Evolutionary conservation across 1,140 invertebrate species (phyloP).

Genomic region (Sitobion miscanthi): DNA sequence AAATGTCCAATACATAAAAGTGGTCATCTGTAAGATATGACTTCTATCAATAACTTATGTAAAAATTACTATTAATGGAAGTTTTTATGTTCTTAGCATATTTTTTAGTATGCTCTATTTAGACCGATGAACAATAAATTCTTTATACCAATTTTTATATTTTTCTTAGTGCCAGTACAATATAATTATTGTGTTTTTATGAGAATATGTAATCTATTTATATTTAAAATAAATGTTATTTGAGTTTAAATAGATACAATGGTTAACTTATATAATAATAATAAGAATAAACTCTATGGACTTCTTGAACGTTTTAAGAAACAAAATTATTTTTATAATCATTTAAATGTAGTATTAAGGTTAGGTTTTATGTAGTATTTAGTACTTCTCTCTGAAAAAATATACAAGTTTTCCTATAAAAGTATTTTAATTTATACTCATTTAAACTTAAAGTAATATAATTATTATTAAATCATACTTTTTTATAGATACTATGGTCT

Average conservation of each 20-base stretch:
- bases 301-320: not conserved
- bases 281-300: not conserved
- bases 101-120: no score
- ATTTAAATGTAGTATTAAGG: not conserved
- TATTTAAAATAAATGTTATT: not conserved
- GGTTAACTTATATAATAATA: no score
- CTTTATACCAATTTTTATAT: not conserved
- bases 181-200: not conserved
- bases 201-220: not conserved
- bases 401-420: no score
- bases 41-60: not conserved
- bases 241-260: not conserved
- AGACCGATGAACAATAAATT: no score
- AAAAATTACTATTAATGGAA: not conserved
- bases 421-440: not conserved
- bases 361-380: no score
- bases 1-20: not conserved
- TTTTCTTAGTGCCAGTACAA: not conserved
- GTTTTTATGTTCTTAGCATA: not conserved
- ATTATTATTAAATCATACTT: not conserved
- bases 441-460: no score
- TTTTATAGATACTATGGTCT: slow-evolving; percentile 72
- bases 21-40: not conserved
- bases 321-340: not conserved
- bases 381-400: no score